Percentiles rank a stretch among this genome's conserved stretches.
Evolutionary conservation across 2,113 vertebrate species (phyloP).

Genomic region (Cheilinus undulatus): DNA sequence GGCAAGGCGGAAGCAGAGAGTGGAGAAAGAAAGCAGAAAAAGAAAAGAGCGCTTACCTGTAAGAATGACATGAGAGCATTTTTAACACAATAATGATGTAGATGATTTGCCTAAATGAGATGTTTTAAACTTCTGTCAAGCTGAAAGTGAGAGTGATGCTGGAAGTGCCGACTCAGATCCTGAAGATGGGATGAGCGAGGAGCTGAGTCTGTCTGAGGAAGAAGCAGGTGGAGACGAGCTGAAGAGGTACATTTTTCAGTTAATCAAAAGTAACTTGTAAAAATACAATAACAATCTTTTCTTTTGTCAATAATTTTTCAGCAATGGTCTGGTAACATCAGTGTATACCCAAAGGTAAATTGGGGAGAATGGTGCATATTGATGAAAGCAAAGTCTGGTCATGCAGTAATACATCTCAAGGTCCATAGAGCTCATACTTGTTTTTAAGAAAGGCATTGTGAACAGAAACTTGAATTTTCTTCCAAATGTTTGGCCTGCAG

Average conservation of each 20-base stretch:
- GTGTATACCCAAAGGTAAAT: too few relatives aligned
- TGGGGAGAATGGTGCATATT: too few relatives aligned
- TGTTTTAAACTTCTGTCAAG: conserved; percentile 68
- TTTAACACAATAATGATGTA: background rate
- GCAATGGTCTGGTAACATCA: too few relatives aligned
- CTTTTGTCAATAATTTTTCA: too few relatives aligned
- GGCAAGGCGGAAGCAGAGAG: conserved; percentile 77
- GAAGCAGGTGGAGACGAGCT: conserved; percentile 81
- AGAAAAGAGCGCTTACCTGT: conserved; percentile 5
- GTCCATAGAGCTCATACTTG: too few relatives aligned
- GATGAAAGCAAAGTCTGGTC: too few relatives aligned
- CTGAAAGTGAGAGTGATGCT: background rate
- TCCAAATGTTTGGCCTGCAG: too few relatives aligned
- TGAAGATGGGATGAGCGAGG: conserved; percentile 86
- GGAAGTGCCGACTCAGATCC: conserved; percentile 65
- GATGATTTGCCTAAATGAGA: background rate
- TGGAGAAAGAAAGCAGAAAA: conserved; percentile 73
- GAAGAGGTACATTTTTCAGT: conserved; percentile 45
- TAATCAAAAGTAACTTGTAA: too few relatives aligned
- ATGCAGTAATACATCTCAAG: too few relatives aligned
- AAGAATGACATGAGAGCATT: conserved; percentile 5
- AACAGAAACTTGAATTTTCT: too few relatives aligned
- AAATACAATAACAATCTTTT: too few relatives aligned
- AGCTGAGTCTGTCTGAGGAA: conserved; percentile 84
- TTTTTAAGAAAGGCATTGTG: too few relatives aligned